Base-by-base conservation (phyloP, 2,797 vertebrate genomes). In the Acomys russatus region DNA sequence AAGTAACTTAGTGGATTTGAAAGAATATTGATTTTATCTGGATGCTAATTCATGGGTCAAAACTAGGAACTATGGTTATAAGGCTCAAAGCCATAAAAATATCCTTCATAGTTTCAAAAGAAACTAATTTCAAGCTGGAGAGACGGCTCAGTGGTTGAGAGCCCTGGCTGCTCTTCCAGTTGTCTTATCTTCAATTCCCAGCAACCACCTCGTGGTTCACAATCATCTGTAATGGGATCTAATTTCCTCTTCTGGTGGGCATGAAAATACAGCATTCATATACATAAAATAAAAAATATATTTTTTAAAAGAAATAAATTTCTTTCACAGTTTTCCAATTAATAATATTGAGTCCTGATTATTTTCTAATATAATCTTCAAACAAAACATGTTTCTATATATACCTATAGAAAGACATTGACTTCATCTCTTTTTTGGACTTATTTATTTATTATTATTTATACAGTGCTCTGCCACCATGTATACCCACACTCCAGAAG, bases 221-320 rank as follows among this genome's bases (percentile, higher is more conserved):
- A 44, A 44, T 4, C 56, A 59, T 59, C 56, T 59, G 56, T 59
- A 59, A 59, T 59, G 15, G 56, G 4, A 59, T 59, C 56, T 59
- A 5, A 59, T 59, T 44, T 44, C 44, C 44, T 59, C 56, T 59
- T 17, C 3, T 17, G 56, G 17, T 59, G 4, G 17, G 56, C 18
- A 17, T 59, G 56, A 59, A 59, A 59, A 59, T 17, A 59, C 14
- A 59, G 18, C 56, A 59, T 5, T 59, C 14, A 14, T 17, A 18
- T 59, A 59, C 56, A 59, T 59, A 17, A 59, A 59, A 59, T 59
- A 59, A 59, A 59, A 59, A 59, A 59, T 59, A 3, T 59, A n/a
- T 59, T 59, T 96, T 97, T 95, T 97, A 97, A 96, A 87, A 91
- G 74, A 93, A 96, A 96, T 6, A 71, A 59, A 92, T 94, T 97